Conservation (phyloP, 2,888 invertebrate species). For the Orchesella flavescens region DNA sequence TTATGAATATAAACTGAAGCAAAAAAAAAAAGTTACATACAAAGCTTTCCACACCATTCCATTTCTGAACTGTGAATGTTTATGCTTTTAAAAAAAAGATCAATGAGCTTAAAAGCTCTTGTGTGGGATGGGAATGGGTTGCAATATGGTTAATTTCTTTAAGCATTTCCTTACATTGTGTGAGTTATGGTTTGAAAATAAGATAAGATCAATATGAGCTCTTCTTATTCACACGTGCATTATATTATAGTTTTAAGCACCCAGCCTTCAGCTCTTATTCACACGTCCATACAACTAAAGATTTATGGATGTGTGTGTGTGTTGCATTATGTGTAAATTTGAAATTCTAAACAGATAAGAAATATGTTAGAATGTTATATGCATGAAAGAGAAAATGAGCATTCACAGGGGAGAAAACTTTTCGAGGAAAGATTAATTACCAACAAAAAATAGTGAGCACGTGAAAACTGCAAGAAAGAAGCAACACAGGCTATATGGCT, state of each 20-base stretch:
- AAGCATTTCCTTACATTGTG: neutral
- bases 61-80: neutral
- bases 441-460: neutral
- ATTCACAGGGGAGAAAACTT: conserved; percentile 8
- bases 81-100: neutral
- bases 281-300: conserved; percentile 24
- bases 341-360: neutral
- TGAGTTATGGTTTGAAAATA: neutral
- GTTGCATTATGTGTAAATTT: conserved; percentile 26
- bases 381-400: conserved; percentile 5
- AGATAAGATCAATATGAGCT: conserved; percentile 2
- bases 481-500: too few species aligned
- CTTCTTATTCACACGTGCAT: conserved; percentile 45
- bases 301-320: conserved; percentile 37
- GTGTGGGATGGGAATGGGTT: too few species aligned
- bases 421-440: conserved; percentile 42
- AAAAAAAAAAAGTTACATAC: too few species aligned
- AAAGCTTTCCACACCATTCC: too few species aligned
- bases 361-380: neutral
- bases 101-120: too few species aligned
- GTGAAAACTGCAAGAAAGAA: neutral
- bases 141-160: too few species aligned
- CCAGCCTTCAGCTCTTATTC: neutral
- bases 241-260: neutral
- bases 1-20: neutral